Base-by-base conservation (phyloP, 2,797 vertebrate genomes). In the Cichlasoma orientale region DNA sequence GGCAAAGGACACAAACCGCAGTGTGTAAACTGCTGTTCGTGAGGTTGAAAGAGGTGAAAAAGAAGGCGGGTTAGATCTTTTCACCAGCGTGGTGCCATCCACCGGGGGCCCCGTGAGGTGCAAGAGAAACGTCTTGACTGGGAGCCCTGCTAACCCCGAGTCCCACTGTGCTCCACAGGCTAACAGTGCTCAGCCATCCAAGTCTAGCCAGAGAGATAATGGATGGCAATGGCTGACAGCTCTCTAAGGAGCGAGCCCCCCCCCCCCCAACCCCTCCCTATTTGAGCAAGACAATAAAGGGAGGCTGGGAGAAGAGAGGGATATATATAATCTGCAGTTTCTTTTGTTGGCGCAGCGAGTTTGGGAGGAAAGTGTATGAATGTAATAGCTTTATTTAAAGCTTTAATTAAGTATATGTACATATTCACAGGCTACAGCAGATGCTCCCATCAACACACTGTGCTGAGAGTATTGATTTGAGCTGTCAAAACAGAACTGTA, bases 151-250 rank as follows among this genome's bases (percentile, higher is more conserved):
- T 88, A 72, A 88, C 89, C 79, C 84, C 0, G 19, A 81, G 78
- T 84, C 86, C 82, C 82, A n/a, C 75, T 78, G 87, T 33, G 85
- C 90, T 86, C 85, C 78, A 68, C 88, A 74, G 79, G 75, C 84
- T 61, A 82, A 79, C 38, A 72, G 86, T 59, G 89, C 80, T 89
- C 88, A 91, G 80, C 90, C 89, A 90, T 88, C 86, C 90, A 86
- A 75, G 8, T 73, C 83, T 29, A 83, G 87, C 77, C 56, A 27
- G 38, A 72, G 82, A 92, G 87, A 92, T 93, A 93, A 94, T 90
- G 88, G 88, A 86, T 77, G 88, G 82, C 83, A 86, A 87, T 80
- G 76, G 86, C 80, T 89, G 89, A 84, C 88, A 85, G 86, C 80
- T 90, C 89, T 88, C 91, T 72, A 29, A 88, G 87, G 86, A 86